Base-by-base conservation (phyloP, 1,140 invertebrate species). In the Holcopasites calliopsidis region DNA sequence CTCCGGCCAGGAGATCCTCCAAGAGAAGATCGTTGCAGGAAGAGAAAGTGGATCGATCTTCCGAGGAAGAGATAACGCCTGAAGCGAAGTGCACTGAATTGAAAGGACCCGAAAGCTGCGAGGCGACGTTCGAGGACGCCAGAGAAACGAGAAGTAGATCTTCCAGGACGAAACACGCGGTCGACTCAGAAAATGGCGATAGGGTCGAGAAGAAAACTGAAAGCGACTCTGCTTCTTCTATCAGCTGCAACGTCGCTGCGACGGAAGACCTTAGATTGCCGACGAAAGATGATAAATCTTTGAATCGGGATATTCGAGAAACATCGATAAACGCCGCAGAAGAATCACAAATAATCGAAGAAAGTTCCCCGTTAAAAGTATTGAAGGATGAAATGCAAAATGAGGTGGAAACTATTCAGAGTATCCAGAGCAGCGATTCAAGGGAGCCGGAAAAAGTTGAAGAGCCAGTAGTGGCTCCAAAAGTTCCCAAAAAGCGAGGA, bases 401-500 rank as follows among this genome's bases (percentile, higher is more conserved):
- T 23, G 11, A 38, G 40, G 35, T 35, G 21, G 35, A 44, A 13
- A 1, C 4, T 1, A n/a, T 1, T 33, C 16, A 50, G 13, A 49
- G 40, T 40, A 2, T 28, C 3, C 1, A 18, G 2, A 7, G 21
- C 2, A 5, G 6, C 16, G 47, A 28, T 1, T 0, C 18, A 0
- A 58, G 38, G 0, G 33, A 58, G 0, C 1, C 23, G 0, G 13
- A 23, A 10, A 38, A 50, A 1, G 6, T 5, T 1, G 40, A 8
- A 16, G 18, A 57, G 0, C 0, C 31, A 2, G 2, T 18, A 6
- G 16, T 49, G 16, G n/a, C 18, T 0, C 49, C 49, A 1, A 75
- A 75, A 16, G 35, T 58, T 1, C n/a, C 28, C 1, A 83, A 72
- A 13, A 84, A 83, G 49, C 70, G 74, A 35, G 65, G 47, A 0